Evolutionary conservation across 2,888 invertebrate species (phyloP), one percentile per base, ranked within the genome.

Genomic region (Tetragonisca angustula): DNA sequence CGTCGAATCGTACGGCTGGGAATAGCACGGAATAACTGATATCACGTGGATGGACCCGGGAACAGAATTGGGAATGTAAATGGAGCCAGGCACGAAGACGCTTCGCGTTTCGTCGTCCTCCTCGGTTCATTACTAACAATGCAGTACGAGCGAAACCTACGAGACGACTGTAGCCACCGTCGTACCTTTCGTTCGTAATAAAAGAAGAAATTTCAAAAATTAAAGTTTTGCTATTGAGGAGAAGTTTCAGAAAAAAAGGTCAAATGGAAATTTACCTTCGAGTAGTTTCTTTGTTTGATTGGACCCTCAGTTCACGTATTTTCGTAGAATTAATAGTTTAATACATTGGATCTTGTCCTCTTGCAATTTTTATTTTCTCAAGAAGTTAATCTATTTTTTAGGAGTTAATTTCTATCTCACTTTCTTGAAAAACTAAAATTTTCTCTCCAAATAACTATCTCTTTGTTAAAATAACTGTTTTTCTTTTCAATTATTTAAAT

Each of bases 1-100:
- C 77, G 79, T 64, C 43, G 88, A 87, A 90, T 90, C 83, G 86
- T 74, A 88, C 90, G 81, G 86, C 79, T 87, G 91, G 91, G 91
- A 89, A 91, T 91, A 88, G 88, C 87, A 84, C 79, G 86, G 90
- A 91, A 91, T 91, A 90, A 81, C 88, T 89, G 87, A 90, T 90
- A 89, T 78, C 87, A 85, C 87, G 89, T 87, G 85, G 81, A 82
- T 72, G 59, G 68, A 27, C 49, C 74, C 43, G n/a, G 49, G 64
- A 54, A 61, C 54, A 52, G 67, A 84, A 85, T 81, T 68, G 49
- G 69, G 61, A 59, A 81, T 85, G 77, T 62, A 84, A 77, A 77
- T 72, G 80, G 72, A n/a, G 54, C 56, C 59, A 49, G 81, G 54
- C 81, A 79, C 85, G 81, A 68, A 84, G 74, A 71, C 50, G 32